A percentile compares a stretch with the other conserved stretches of the same genome.
Conservation (phyloP, 2,888 invertebrate species). For the Agrotis exclamationis region DNA sequence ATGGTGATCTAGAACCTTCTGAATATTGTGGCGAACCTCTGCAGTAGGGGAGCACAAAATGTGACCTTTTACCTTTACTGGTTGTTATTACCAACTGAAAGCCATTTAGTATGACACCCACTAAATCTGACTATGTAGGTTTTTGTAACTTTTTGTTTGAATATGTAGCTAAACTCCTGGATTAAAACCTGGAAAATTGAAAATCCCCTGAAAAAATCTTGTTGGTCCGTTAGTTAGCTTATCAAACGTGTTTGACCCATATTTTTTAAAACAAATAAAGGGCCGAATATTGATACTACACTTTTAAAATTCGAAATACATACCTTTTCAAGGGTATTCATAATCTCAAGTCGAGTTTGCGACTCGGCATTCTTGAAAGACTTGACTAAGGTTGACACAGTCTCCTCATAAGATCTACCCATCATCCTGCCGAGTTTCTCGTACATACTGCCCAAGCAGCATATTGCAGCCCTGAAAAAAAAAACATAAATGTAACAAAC, state of each 20-base stretch:
- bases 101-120: too few relatives aligned
- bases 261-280: too few relatives aligned
- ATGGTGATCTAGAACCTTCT: not conserved
- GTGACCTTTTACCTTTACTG: not conserved
- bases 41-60: not conserved
- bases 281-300: too few relatives aligned
- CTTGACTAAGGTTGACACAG: slow-evolving; percentile 97
- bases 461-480: slow-evolving; percentile 96
- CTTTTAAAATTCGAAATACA: too few relatives aligned
- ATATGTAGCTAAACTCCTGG: too few relatives aligned
- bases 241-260: too few relatives aligned
- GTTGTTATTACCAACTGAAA: not conserved
- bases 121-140: too few relatives aligned
- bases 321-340: slow-evolving; percentile 98
- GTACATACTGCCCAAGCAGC: slow-evolving; percentile 99
- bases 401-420: slow-evolving; percentile 99
- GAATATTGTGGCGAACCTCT: too few relatives aligned
- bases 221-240: too few relatives aligned
- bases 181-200: too few relatives aligned
- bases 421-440: slow-evolving; percentile 99
- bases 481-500: slow-evolving; percentile 62
- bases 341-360: slow-evolving; percentile 98
- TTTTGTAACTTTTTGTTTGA: too few relatives aligned
- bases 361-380: slow-evolving; percentile 98
- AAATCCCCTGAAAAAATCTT: too few relatives aligned